Evolutionary conservation across 1,140 invertebrate genomes (phyloP).

Genomic region (Diuraphis noxia): DNA sequence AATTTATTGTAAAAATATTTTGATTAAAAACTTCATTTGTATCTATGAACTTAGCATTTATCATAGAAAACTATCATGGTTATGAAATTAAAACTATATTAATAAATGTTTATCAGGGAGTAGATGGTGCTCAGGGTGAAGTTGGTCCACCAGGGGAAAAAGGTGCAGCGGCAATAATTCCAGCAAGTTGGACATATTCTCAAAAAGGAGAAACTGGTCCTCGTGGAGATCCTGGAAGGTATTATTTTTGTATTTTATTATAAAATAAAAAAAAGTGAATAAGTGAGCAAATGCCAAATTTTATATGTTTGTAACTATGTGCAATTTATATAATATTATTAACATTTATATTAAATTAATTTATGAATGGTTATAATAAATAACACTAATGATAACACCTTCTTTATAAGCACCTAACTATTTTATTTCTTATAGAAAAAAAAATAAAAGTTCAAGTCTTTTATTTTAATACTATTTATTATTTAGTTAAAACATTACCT

Average conservation of each 20-base stretch:
- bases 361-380: neutral
- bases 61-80: neutral
- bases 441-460: no score
- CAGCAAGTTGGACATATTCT: accelerated
- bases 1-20: neutral
- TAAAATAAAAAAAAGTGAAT: no score
- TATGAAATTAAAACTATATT: neutral
- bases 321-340: neutral
- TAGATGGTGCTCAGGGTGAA: constrained; percentile 64
- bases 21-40: neutral
- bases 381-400: no score
- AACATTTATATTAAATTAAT: neutral
- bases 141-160: constrained; percentile 64
- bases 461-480: no score
- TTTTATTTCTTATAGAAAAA: no score
- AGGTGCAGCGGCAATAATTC: constrained; percentile 64
- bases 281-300: no score
- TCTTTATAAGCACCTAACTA: no score
- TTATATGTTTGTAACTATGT: neutral
- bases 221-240: constrained; percentile 34
- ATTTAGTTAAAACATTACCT: no score
- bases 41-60: neutral
- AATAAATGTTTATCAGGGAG: constrained; percentile 61
- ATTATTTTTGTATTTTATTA: neutral
- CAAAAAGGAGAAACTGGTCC: constrained; percentile 35